Percentiles rank a stretch among this genome's conserved stretches.
These are phyloP conservation scores for Sisyra terminalis DNA, from an alignment of 2,888 invertebrate species.

Conservation along the genomic window DNA sequence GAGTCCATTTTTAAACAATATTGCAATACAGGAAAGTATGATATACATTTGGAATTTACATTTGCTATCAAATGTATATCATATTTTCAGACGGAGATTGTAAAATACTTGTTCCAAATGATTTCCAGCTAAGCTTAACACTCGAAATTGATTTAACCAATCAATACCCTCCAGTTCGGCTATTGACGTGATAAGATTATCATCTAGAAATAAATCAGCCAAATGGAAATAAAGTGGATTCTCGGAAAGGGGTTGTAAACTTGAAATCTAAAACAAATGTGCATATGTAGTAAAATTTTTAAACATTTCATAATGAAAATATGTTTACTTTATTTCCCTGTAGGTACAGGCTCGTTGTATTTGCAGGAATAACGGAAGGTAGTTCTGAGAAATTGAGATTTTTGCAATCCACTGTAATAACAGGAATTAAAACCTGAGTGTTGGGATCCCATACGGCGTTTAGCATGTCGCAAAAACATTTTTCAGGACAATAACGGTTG, in stretches of 20 bases:
- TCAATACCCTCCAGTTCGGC: not conserved
- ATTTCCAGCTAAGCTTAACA: conserved; percentile 1
- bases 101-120: not conserved
- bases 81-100: too few species aligned
- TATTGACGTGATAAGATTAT: not conserved
- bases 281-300: not conserved
- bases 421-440: not conserved
- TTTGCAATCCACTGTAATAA: not conserved
- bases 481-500: not conserved
- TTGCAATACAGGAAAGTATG: too few species aligned
- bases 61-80: too few species aligned
- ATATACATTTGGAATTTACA: too few species aligned
- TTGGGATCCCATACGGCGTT: not conserved
- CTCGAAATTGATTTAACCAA: conserved; percentile 1
- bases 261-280: not conserved
- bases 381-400: not conserved
- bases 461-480: not conserved
- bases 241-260: not conserved
- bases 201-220: not conserved
- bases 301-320: not conserved
- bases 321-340: not conserved
- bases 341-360: not conserved
- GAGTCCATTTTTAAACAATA: too few species aligned
- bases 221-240: not conserved
- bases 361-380: not conserved